These are phyloP conservation scores for Macquaria ambigua DNA, from an alignment of 2,113 vertebrate genomes.

Conservation along the genomic window DNA sequence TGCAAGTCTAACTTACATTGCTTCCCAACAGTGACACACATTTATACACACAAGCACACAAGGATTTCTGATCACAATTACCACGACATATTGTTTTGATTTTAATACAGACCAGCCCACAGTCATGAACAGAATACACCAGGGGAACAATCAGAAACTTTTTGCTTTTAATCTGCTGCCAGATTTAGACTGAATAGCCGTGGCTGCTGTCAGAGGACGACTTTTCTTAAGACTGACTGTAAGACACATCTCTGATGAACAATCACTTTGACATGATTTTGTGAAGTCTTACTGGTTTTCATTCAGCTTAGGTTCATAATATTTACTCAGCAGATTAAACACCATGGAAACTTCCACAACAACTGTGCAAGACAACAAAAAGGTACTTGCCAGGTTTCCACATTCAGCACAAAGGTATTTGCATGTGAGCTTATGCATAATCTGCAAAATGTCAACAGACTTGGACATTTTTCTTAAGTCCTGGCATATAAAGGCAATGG, in stretches of 20 bases:
- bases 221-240: background rate
- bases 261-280: background rate
- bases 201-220: background rate
- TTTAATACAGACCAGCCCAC: background rate
- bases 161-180: background rate
- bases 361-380: background rate
- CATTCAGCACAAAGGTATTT: background rate
- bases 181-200: background rate
- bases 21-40: background rate
- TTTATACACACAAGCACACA: background rate
- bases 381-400: background rate
- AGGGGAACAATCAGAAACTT: background rate
- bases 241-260: background rate
- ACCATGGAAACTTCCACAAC: constrained; percentile 4
- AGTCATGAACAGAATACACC: background rate
- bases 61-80: background rate
- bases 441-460: background rate
- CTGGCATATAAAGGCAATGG: background rate
- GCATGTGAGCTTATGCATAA: background rate
- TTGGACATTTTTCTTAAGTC: background rate
- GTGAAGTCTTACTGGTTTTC: background rate
- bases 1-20: background rate
- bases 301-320: background rate
- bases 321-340: constrained; percentile 36
- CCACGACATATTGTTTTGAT: background rate